Base-by-base conservation (phyloP, 2,888 invertebrate genomes). In the Mylabris sibirica region DNA sequence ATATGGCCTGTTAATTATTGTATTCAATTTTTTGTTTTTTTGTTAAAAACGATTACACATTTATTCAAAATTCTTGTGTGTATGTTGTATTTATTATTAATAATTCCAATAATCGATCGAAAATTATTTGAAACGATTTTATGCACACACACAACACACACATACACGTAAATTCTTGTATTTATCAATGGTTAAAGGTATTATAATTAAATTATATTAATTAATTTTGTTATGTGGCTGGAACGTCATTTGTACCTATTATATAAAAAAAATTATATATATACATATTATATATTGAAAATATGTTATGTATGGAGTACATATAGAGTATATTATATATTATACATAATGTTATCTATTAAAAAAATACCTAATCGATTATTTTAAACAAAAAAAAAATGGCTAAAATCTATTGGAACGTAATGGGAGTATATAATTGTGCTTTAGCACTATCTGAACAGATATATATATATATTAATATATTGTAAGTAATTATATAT, bases 41-140 rank as follows among this genome's bases (percentile, higher is more conserved):
- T 44, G n/a, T n/a, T n/a, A n/a, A n/a, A n/a, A n/a, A n/a, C 41
- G 1, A 63, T 63, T 49, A 4, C 24, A 20, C 30, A 30, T 30
- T 30, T 30, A 30, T 67, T 65, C 59, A 62, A 65, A 68, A 68
- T 72, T 66, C 65, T 63, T 59, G 59, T 73, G 66, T 67, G 75
- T 77, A 76, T 80, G 81, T 80, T 78, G 78, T 75, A 82, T 82
- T 30, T 30, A 30, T 30, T 3, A n/a, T n/a, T n/a, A n/a, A 81
- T 83, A 83, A 82, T 83, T 84, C 83, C 84, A 83, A 82, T 84
- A 83, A 81, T 80, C 67, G 82, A 80, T 82, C 80, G 79, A 80
- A 81, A 70, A 63, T 63, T 20, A 53, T 53, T 22, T 53, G 8
- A 20, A 49, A 22, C 20, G 20, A 22, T 53, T 53, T 20, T 20